Evolutionary conservation across 2,797 vertebrate species (phyloP).

Genomic region (Phataginus tetradactyla): DNA sequence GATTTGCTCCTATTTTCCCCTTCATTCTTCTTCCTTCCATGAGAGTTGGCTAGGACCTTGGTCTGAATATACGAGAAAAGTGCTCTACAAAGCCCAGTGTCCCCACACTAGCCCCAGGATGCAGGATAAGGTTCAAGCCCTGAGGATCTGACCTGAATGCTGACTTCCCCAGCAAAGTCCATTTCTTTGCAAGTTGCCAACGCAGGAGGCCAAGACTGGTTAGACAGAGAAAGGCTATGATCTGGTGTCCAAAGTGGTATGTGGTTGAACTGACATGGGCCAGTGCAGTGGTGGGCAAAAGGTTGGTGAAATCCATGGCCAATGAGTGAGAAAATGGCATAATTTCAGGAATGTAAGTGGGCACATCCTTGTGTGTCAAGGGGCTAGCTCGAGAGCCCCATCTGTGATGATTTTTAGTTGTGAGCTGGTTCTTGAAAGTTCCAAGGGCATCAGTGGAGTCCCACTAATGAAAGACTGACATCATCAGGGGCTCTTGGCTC

Average conservation of each 20-base stretch:
- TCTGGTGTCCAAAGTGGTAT: background rate
- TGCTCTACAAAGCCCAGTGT: background rate
- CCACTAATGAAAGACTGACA: background rate
- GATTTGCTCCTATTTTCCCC: background rate
- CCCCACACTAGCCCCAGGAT: background rate
- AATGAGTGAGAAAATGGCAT: background rate
- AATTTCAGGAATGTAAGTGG: background rate
- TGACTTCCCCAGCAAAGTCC: background rate
- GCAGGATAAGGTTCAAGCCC: background rate
- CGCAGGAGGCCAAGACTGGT: background rate
- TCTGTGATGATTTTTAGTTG: background rate
- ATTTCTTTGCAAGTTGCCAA: background rate
- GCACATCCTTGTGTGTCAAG: background rate
- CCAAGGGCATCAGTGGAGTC: background rate
- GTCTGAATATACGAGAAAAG: background rate
- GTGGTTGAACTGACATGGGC: background rate
- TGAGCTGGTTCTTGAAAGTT: background rate
- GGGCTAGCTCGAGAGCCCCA: background rate
- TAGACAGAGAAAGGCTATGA: background rate
- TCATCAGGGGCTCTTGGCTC: fast-evolving
- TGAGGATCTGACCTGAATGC: background rate
- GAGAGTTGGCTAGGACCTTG: background rate
- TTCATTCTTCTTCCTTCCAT: background rate
- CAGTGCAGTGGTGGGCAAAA: background rate
- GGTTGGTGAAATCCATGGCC: background rate